Conservation (phyloP, 2,888 invertebrate genomes). For the Agriopis leucophaearia region DNA sequence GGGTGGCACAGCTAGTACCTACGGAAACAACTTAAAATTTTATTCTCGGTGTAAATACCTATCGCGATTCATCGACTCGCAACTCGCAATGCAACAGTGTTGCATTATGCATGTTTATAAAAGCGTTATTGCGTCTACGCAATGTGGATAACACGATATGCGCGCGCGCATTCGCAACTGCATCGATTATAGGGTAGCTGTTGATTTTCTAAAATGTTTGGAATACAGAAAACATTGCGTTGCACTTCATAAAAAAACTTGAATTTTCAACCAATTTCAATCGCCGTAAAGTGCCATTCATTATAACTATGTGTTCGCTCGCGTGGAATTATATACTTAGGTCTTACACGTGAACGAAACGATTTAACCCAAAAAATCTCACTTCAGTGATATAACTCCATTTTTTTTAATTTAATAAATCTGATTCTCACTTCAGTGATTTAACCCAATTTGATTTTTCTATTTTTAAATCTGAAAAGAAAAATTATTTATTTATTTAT, state of each 20-base stretch:
- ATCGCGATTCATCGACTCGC: constrained; percentile 22
- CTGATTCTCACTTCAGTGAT: too few species aligned
- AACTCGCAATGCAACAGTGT: constrained; percentile 16
- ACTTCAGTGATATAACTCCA: too few species aligned
- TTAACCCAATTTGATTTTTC: too few species aligned
- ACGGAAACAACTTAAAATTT: neutral
- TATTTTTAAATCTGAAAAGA: too few species aligned
- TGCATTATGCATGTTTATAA: constrained; percentile 34
- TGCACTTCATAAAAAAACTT: neutral
- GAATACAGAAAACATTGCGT: neutral
- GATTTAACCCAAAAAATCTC: too few species aligned
- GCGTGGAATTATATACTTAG: too few species aligned
- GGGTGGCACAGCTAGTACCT: neutral
- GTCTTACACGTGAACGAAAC: too few species aligned
- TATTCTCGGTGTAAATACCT: constrained; percentile 30
- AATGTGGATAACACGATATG: constrained; percentile 13
- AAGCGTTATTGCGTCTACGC: constrained; percentile 19
- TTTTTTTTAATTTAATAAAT: too few species aligned
- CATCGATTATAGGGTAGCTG: constrained; percentile 12
- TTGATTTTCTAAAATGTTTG: constrained; percentile 22
- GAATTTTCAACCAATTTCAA: too few species aligned
- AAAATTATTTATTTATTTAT: too few species aligned
- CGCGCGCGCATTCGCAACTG: constrained; percentile 14
- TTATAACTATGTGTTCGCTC: too few species aligned
- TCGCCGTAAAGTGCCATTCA: too few species aligned